These are phyloP conservation scores for Rhaphigaster nebulosa DNA, from an alignment of 2,888 invertebrate genomes.

Conservation along the genomic window DNA sequence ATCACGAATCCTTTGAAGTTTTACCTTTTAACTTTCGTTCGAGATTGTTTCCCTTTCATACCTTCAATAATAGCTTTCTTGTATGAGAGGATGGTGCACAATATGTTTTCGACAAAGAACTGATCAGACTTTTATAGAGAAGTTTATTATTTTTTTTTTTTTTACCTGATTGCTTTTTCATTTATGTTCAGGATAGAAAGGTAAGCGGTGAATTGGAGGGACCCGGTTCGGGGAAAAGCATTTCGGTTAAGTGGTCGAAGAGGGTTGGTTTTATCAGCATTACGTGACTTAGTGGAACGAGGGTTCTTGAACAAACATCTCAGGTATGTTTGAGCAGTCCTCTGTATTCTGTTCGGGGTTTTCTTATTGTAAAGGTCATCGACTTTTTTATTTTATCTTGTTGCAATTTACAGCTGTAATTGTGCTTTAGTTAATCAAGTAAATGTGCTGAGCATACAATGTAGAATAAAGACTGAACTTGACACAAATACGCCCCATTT, in stretches of 20 bases:
- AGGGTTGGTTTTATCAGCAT: slow-evolving; percentile 23
- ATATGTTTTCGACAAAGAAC: slow-evolving; percentile 1
- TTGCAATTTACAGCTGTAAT: neutral
- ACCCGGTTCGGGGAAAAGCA: neutral
- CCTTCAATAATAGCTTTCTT: neutral
- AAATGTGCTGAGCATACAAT: too few species aligned
- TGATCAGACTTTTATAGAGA: neutral
- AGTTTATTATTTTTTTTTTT: neutral
- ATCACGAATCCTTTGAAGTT: neutral
- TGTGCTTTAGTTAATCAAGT: neutral
- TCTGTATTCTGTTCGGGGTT: neutral
- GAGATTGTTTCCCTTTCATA: neutral
- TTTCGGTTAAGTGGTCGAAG: slow-evolving; percentile 34
- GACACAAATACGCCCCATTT: too few species aligned
- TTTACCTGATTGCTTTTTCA: neutral
- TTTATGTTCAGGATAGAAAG: neutral
- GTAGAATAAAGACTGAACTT: too few species aligned
- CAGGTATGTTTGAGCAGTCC: slow-evolving; percentile 20
- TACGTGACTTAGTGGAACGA: slow-evolving; percentile 34
- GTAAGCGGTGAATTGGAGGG: neutral
- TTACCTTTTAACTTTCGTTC: neutral
- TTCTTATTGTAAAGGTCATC: neutral
- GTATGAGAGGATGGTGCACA: neutral
- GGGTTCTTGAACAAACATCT: slow-evolving; percentile 41
- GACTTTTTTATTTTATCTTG: neutral